Evolutionary conservation across 1,140 invertebrate species (phyloP).

Genomic region (Drosophila nebulosa): DNA sequence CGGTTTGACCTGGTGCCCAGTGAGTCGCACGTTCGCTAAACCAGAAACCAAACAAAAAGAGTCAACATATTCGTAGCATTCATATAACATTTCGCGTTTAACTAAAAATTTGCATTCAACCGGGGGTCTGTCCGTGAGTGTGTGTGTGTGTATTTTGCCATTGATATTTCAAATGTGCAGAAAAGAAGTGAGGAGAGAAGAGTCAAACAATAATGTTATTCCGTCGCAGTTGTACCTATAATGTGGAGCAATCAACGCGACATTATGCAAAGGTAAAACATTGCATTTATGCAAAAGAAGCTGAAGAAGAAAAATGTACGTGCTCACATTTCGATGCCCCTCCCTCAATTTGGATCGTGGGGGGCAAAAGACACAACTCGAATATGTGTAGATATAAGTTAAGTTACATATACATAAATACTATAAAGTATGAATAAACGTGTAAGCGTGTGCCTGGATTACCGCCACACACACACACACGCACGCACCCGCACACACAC

Average conservation of each 20-base stretch:
- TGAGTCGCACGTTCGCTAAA: neutral
- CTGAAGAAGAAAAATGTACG: constrained; percentile 46
- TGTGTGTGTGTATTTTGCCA: constrained; percentile 17
- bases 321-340: constrained; percentile 28
- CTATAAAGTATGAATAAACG: constrained; percentile 1
- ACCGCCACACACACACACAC: neutral
- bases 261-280: constrained; percentile 78
- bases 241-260: constrained; percentile 77
- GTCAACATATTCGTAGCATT: constrained; percentile 14
- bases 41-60: constrained; percentile 3
- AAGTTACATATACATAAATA: too few relatives aligned
- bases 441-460: neutral
- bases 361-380: neutral
- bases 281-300: constrained; percentile 46
- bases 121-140: constrained; percentile 9
- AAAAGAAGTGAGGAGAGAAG: constrained; percentile 17
- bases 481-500: neutral
- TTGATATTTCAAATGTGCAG: constrained; percentile 35
- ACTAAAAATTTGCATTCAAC: constrained; percentile 11
- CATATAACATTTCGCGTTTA: constrained; percentile 16
- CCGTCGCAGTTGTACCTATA: constrained; percentile 72
- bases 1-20: constrained; percentile 20
- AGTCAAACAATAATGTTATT: constrained; percentile 55
- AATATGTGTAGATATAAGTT: neutral
- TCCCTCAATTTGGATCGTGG: neutral